Percentiles rank a stretch among this genome's conserved stretches.
phyloP scores from a whole-genome alignment of 2,797 vertebrate genomes.

The Nannoperca australis region DNA sequence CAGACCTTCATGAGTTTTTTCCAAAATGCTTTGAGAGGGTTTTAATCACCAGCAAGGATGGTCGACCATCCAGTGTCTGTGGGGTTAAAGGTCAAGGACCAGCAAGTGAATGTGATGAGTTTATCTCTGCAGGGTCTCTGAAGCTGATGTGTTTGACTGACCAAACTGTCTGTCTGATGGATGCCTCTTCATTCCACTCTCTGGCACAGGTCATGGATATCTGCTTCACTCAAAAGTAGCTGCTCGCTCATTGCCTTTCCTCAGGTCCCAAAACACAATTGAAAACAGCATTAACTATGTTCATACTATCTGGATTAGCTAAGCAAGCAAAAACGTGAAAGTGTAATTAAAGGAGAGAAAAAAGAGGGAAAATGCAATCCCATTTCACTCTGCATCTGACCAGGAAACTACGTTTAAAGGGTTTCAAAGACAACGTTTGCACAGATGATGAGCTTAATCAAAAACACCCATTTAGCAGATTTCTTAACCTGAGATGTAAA shows the following conservation, averaged over 20 bases:
- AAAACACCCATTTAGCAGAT: neutral
- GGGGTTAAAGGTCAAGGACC: slow-evolving; percentile 44
- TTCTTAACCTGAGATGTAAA: neutral
- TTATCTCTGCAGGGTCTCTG: slow-evolving; percentile 41
- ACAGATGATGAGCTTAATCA: neutral
- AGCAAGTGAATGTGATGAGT: slow-evolving; percentile 36
- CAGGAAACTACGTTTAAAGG: neutral
- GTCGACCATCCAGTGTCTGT: slow-evolving; percentile 23
- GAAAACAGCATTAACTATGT: neutral
- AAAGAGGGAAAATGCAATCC: neutral
- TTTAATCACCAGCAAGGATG: neutral
- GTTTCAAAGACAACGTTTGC: neutral
- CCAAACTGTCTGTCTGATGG: slow-evolving; percentile 22
- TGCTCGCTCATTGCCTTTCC: neutral
- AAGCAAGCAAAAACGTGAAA: neutral
- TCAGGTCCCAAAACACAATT: slow-evolving; percentile 12
- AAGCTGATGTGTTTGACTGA: slow-evolving; percentile 29
- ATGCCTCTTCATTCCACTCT: slow-evolving; percentile 10
- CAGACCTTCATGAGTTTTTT: neutral
- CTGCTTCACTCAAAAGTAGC: neutral
- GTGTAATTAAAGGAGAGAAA: neutral
- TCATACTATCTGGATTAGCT: neutral
- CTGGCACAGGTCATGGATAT: slow-evolving; percentile 14
- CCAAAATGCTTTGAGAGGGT: neutral
- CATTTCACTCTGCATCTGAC: neutral